These are phyloP conservation scores for Drosophila tristis DNA, from an alignment of 1,140 invertebrate species.

Conservation along the genomic window DNA sequence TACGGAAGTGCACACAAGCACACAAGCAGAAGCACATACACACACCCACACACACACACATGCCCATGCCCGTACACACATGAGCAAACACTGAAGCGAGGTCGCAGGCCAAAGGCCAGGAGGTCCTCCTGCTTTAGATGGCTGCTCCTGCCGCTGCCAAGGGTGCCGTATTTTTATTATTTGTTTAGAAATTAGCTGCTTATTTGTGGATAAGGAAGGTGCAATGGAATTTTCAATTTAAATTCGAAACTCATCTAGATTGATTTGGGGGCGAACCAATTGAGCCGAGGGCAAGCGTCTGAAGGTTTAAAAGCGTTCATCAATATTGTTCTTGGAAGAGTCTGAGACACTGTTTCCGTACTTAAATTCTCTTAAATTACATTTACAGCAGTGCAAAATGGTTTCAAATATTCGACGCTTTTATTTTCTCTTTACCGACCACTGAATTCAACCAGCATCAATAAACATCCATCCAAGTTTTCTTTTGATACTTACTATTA, in stretches of 20 bases:
- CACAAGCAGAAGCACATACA: constrained; percentile 23
- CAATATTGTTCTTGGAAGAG: no score
- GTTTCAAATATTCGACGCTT: no score
- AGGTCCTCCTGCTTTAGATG: constrained; percentile 54
- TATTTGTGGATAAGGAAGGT: constrained; percentile 51
- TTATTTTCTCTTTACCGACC: no score
- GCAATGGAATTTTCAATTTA: constrained; percentile 41
- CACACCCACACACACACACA: constrained; percentile 52
- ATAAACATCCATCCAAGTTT: no score
- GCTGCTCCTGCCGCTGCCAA: constrained; percentile 8
- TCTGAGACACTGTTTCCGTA: no score
- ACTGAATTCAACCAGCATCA: no score
- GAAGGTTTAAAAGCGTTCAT: no score
- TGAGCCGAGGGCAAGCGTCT: not conserved
- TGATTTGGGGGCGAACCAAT: constrained; percentile 11
- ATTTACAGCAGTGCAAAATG: no score
- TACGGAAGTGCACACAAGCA: constrained; percentile 62
- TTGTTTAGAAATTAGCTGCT: constrained; percentile 65
- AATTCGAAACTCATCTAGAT: constrained; percentile 21
- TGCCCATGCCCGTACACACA: constrained; percentile 40
- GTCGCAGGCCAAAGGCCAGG: constrained; percentile 43
- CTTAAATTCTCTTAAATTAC: no score
- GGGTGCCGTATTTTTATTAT: constrained; percentile 52
- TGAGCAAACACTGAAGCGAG: constrained; percentile 35
- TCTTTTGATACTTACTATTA: no score